phyloP scores from a whole-genome alignment of 2,797 vertebrate genomes.

The Aldrovandia affinis region DNA sequence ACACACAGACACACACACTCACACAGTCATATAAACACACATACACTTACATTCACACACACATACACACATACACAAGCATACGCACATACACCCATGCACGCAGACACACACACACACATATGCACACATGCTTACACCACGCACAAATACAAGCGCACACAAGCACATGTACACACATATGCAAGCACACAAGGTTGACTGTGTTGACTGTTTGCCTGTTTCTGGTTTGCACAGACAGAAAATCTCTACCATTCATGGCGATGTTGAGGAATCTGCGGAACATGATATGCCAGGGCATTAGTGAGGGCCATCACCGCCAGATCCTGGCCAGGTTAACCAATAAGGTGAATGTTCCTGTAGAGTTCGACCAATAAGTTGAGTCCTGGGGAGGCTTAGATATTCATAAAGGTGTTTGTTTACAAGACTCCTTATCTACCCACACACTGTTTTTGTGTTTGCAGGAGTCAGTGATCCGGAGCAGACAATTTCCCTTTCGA shows the following conservation, averaged over 20 bases:
- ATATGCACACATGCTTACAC: too few relatives aligned
- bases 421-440: too few relatives aligned
- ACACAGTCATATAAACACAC: neutral
- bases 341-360: constrained; percentile 66
- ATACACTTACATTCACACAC: neutral
- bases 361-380: neutral
- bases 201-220: neutral
- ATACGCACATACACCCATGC: neutral
- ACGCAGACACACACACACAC: constrained; percentile 18
- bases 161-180: too few relatives aligned
- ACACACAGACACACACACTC: neutral
- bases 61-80: neutral
- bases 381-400: neutral
- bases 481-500: constrained; percentile 86
- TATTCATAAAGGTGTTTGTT: neutral
- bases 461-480: constrained; percentile 80
- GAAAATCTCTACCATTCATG: constrained; percentile 85
- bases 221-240: constrained; percentile 65
- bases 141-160: too few relatives aligned
- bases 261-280: constrained; percentile 89
- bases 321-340: constrained; percentile 76
- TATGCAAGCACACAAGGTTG: neutral
- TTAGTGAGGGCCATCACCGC: constrained; percentile 80
- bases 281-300: constrained; percentile 78
- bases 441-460: constrained; percentile 20